Percentiles rank a stretch among this genome's conserved stretches.
Conservation (phyloP, 2,888 invertebrate species). For the Plebejus anna region DNA sequence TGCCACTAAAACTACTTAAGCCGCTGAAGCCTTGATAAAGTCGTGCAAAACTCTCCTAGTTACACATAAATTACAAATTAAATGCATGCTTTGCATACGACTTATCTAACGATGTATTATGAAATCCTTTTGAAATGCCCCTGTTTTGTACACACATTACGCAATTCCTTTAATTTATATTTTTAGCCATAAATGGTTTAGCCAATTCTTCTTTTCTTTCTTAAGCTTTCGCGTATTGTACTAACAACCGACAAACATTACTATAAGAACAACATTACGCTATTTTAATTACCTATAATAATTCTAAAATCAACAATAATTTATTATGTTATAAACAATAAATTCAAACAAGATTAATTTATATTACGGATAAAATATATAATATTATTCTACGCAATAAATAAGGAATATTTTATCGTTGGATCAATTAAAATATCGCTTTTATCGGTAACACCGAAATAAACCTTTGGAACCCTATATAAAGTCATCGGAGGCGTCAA, state of each 20-base stretch:
- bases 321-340: not conserved
- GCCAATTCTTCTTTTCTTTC: too few species aligned
- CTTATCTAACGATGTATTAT: conserved; percentile 16
- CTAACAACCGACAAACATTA: not conserved
- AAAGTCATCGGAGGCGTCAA: conserved; percentile 60
- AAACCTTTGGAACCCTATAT: conserved; percentile 54
- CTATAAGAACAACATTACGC: not conserved
- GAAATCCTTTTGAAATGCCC: conserved; percentile 13
- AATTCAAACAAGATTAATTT: not conserved
- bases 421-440: conserved; percentile 41
- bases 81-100: conserved; percentile 4
- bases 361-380: not conserved
- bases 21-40: conserved; percentile 6
- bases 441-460: conserved; percentile 46
- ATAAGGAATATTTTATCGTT: conserved; percentile 35
- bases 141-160: not conserved
- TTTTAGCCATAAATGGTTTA: not conserved
- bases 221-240: too few species aligned
- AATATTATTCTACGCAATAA: conserved; percentile 12
- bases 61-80: conserved; percentile 24
- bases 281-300: not conserved
- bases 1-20: conserved; percentile 15
- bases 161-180: not conserved
- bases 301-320: too few species aligned
- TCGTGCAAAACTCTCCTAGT: conserved; percentile 19